Conservation (phyloP, 30 jellyfish, hydroid and myxozoan genomes). For the Turritopsis dohrnii region DNA sequence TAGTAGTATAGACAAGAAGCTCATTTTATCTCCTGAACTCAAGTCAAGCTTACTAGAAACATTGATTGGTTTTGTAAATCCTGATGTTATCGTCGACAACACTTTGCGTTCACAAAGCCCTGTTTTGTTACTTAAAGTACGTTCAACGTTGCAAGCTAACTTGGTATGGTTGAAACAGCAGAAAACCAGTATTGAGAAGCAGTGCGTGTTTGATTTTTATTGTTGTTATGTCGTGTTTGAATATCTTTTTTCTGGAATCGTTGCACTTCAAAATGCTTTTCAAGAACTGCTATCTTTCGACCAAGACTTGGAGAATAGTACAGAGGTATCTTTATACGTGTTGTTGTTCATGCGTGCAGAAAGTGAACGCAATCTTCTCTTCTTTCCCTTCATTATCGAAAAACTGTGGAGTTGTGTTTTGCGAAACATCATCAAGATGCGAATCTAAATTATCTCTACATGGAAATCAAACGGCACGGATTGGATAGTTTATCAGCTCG, state of each 20-base stretch:
- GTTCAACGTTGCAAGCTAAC: background rate
- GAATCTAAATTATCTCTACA: constrained; percentile 1
- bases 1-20: background rate
- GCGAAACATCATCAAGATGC: background rate
- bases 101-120: background rate
- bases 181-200: background rate
- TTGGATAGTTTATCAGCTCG: constrained; percentile 21
- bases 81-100: background rate
- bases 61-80: background rate
- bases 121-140: constrained; percentile 16
- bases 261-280: constrained; percentile 6
- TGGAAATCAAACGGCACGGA: constrained; percentile 18
- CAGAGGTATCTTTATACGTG: constrained; percentile 7
- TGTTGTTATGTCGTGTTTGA: constrained; percentile 26
- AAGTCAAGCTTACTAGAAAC: background rate
- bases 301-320: background rate
- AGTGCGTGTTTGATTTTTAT: constrained; percentile 3
- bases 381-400: no score
- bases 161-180: background rate
- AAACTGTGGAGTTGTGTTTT: constrained; percentile 5
- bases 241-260: constrained; percentile 16
- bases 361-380: background rate
- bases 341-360: constrained; percentile 1
- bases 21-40: background rate
- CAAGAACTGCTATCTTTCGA: background rate